Base-by-base conservation (phyloP, 2,113 vertebrate species). In the Zonotrichia leucophrys region DNA sequence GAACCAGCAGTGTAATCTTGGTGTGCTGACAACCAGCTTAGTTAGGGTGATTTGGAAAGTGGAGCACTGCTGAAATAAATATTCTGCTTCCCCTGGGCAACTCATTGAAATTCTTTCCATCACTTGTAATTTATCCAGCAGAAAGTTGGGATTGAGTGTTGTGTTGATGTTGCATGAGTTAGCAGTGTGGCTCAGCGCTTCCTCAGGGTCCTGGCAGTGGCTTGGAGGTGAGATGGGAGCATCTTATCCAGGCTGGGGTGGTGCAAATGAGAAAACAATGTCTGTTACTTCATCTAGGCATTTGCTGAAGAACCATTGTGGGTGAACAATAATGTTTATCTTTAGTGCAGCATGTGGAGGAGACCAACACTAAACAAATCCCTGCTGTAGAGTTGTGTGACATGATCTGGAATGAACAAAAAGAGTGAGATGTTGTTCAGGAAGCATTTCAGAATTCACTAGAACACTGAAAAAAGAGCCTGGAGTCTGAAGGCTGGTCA, bases 21-120 rank as follows among this genome's bases (percentile, higher is more conserved):
- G 74, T 63, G 67, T 89, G 83, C 23, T 94, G 88, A 95, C 88
- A 95, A 44, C 67, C 58, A 78, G 70, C 56, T 94, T 94, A 83
- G 63, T 64, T 55, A 63, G 78, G 80, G 59, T 35, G 68, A 22
- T 80, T 93, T 70, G 88, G 77, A 94, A 94, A 92, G 58, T 64
- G 74, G 72, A 94, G 74, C 55, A n/a, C 62, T 86, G 62, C 46
- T 79, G 87, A 95, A 95, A 95, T 95, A 97, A 95, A 95, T 89
- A 94, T 69, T 91, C 90, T 78, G 35, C 44, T 96, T 97, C 77
- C 95, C 75, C 49, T 67, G 88, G 86, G 89, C 80, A 83, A 60
- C 53, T 35, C n/a, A 41, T 2, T 91, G 92, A 94, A 90, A 84
- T 95, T 66, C 79, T 58, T 93, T 91, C 85, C 49, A 60, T 97